Percentiles rank a stretch among this genome's conserved stretches.
Conservation (phyloP, 2,888 invertebrate genomes). For the Glaucopsyche alexis region DNA sequence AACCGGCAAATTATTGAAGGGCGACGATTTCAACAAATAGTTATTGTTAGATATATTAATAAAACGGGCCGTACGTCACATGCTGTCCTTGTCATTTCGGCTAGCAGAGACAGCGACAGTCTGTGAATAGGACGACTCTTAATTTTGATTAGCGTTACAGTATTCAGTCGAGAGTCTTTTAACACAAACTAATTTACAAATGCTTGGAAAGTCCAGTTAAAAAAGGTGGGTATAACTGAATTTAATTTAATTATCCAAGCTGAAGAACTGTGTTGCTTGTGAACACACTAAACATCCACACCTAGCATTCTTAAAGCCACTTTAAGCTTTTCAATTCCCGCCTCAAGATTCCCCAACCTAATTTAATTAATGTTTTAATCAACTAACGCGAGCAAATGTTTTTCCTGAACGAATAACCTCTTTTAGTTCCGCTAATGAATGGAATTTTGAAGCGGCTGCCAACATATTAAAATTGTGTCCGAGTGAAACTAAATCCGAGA, state of each 20-base stretch:
- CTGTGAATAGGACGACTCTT: too few species aligned
- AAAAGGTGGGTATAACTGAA: background rate
- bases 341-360: slow-evolving; percentile 66
- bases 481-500: background rate
- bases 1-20: too few species aligned
- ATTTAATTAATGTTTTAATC: slow-evolving; percentile 72
- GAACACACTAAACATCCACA: slow-evolving; percentile 4
- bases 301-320: slow-evolving; percentile 28
- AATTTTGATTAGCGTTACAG: too few species aligned
- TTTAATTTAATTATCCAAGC: background rate
- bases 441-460: slow-evolving; percentile 19
- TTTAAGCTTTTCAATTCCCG: slow-evolving; percentile 36
- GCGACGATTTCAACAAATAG: too few species aligned
- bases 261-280: background rate
- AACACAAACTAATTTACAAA: too few species aligned
- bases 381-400: slow-evolving; percentile 55
- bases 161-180: too few species aligned
- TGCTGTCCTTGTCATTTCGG: too few species aligned
- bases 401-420: slow-evolving; percentile 38
- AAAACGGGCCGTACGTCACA: too few species aligned
- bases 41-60: too few species aligned
- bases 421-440: slow-evolving; percentile 28
- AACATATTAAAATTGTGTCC: slow-evolving; percentile 22
- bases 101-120: too few species aligned
- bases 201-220: background rate